These are phyloP conservation scores for Penaeus chinensis DNA, from an alignment of 1,140 invertebrate species.

Conservation along the genomic window DNA sequence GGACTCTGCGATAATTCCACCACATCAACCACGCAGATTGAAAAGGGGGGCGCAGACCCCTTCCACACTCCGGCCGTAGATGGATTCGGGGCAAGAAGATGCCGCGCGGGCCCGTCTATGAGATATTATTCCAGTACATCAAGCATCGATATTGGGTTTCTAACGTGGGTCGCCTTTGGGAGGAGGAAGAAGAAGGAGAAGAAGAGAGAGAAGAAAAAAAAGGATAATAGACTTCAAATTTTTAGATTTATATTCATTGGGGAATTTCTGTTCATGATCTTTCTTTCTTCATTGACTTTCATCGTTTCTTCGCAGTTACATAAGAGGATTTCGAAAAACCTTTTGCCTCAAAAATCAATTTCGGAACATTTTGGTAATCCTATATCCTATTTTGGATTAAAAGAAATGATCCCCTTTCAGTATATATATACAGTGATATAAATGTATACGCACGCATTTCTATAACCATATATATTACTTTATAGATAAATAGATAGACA, in stretches of 20 bases:
- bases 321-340: no score
- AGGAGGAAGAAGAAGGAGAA: not conserved
- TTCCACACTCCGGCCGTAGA: conserved; percentile 46
- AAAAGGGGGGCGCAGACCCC: conserved; percentile 22
- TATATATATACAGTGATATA: no score
- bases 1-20: conserved; percentile 58
- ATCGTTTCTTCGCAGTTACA: no score
- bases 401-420: no score
- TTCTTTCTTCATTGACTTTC: no score
- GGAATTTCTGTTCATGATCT: no score
- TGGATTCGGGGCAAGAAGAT: conserved; percentile 57
- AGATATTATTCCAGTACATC: conserved; percentile 62
- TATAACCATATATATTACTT: not conserved
- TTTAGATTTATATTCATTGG: no score
- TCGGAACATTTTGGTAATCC: no score
- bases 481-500: not conserved
- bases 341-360: no score
- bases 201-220: no score
- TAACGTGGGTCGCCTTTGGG: conserved; percentile 33
- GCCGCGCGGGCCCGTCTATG: conserved; percentile 43
- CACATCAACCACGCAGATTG: conserved; percentile 53
- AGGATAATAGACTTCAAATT: no score
- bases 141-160: conserved; percentile 60
- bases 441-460: not conserved
- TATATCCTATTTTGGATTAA: no score